phyloP scores from a whole-genome alignment of 2,888 invertebrate genomes.

The Papilio elwesi region DNA sequence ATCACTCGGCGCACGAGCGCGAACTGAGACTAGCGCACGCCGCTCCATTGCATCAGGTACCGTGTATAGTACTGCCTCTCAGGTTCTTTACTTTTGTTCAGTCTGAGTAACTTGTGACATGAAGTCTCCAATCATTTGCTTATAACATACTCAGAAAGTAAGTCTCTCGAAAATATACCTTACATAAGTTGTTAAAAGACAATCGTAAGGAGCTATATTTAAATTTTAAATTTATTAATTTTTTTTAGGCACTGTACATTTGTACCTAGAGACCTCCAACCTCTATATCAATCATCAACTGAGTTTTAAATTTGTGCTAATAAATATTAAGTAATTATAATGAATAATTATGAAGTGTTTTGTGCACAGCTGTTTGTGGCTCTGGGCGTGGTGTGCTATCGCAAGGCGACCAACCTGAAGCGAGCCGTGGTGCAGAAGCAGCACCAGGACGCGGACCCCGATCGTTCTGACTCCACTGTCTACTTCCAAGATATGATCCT shows the following conservation, averaged over 20 bases:
- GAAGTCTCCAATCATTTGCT: too few species aligned
- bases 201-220: too few species aligned
- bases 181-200: too few species aligned
- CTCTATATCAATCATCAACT: not conserved
- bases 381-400: slow-evolving; percentile 94
- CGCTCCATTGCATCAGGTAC: slow-evolving; percentile 88
- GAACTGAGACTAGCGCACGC: slow-evolving; percentile 88
- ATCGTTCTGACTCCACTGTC: slow-evolving; percentile 97
- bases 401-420: slow-evolving; percentile 94
- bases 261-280: not conserved
- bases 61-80: not conserved
- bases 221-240: not conserved
- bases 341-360: not conserved
- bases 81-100: not conserved
- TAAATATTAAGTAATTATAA: too few species aligned
- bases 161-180: too few species aligned
- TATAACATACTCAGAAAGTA: too few species aligned
- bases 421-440: slow-evolving; percentile 89
- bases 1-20: slow-evolving; percentile 88
- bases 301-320: not conserved
- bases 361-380: slow-evolving; percentile 89
- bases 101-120: not conserved
- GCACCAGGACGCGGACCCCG: slow-evolving; percentile 90
- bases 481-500: slow-evolving; percentile 97
- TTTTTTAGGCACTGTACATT: not conserved